These are phyloP conservation scores for Xylocopa sonorina DNA, from an alignment of 1,140 invertebrate species.

Conservation along the genomic window DNA sequence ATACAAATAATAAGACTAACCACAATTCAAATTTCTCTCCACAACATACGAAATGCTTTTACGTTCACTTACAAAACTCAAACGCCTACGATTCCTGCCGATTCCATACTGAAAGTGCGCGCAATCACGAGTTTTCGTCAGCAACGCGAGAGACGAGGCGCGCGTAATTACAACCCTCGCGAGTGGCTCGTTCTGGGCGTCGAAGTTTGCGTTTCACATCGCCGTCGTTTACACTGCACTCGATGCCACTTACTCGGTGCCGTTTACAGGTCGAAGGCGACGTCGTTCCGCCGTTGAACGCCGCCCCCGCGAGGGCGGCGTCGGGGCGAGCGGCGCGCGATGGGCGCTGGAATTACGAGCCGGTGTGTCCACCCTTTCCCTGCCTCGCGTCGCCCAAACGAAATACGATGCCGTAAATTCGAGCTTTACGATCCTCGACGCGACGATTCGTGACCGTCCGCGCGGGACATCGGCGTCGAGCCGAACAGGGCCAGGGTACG, in stretches of 20 bases:
- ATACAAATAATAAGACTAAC: too few relatives aligned
- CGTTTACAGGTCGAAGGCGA: slow-evolving; percentile 57
- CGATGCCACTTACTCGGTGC: slow-evolving; percentile 14
- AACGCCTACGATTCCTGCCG: too few relatives aligned
- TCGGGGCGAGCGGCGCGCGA: not conserved
- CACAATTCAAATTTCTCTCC: too few relatives aligned
- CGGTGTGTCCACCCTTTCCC: slow-evolving; percentile 23
- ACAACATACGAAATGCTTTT: too few relatives aligned
- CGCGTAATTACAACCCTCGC: too few relatives aligned
- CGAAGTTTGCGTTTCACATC: not conserved
- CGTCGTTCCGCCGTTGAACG: slow-evolving; percentile 57
- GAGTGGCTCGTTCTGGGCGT: slow-evolving; percentile 1
- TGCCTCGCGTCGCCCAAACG: slow-evolving; percentile 22
- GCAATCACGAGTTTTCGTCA: too few relatives aligned
- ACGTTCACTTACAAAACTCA: too few relatives aligned
- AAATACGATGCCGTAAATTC: slow-evolving; percentile 44
- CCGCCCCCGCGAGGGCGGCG: not conserved
- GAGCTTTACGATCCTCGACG: slow-evolving; percentile 6
- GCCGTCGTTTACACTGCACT: slow-evolving; percentile 51
- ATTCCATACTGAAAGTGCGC: too few relatives aligned
- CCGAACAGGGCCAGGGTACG: not conserved
- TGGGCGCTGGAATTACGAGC: slow-evolving; percentile 24
- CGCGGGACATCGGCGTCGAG: not conserved
- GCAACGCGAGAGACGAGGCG: too few relatives aligned
- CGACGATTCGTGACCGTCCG: not conserved